Conservation (phyloP, 2,888 invertebrate genomes). For the Neoitamus cyanurus region DNA sequence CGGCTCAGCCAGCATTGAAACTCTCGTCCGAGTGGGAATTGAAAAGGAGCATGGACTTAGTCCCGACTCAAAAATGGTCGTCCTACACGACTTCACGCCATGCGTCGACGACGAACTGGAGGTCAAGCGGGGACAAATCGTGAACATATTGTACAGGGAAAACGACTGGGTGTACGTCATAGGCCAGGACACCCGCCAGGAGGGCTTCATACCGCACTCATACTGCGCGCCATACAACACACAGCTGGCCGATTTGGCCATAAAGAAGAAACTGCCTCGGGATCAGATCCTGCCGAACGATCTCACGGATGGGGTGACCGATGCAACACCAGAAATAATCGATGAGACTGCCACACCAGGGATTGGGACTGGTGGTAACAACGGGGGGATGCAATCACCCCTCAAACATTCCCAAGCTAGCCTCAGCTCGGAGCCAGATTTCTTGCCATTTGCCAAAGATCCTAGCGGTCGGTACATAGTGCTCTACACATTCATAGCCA, state of each 20-base stretch:
- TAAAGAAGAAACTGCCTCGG: slow-evolving; percentile 88
- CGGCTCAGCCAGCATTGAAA: slow-evolving; percentile 87
- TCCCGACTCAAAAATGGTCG: slow-evolving; percentile 95
- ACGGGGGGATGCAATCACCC: slow-evolving; percentile 55
- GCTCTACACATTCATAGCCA: slow-evolving; percentile 90
- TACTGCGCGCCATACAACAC: slow-evolving; percentile 88
- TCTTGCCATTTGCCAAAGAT: slow-evolving; percentile 80
- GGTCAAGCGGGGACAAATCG: slow-evolving; percentile 89
- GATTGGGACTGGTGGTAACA: slow-evolving; percentile 50
- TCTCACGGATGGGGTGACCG: slow-evolving; percentile 61
- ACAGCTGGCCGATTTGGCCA: slow-evolving; percentile 83
- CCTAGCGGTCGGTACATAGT: slow-evolving; percentile 92
- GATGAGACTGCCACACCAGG: slow-evolving; percentile 53
- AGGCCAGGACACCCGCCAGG: slow-evolving; percentile 86
- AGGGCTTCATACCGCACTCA: slow-evolving; percentile 95
- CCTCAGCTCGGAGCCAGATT: slow-evolving; percentile 71
- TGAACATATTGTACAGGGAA: slow-evolving; percentile 93
- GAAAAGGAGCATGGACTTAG: slow-evolving; percentile 93
- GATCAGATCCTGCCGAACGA: slow-evolving; percentile 71
- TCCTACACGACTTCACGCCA: slow-evolving; percentile 92
- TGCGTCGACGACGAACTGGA: slow-evolving; percentile 95
- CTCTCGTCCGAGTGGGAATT: slow-evolving; percentile 72
- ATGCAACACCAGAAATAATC: slow-evolving; percentile 53
- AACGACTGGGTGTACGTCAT: slow-evolving; percentile 98
- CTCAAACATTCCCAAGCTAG: slow-evolving; percentile 67